Base-by-base conservation (phyloP, 2,113 vertebrate genomes). In the Blennius ocellaris region DNA sequence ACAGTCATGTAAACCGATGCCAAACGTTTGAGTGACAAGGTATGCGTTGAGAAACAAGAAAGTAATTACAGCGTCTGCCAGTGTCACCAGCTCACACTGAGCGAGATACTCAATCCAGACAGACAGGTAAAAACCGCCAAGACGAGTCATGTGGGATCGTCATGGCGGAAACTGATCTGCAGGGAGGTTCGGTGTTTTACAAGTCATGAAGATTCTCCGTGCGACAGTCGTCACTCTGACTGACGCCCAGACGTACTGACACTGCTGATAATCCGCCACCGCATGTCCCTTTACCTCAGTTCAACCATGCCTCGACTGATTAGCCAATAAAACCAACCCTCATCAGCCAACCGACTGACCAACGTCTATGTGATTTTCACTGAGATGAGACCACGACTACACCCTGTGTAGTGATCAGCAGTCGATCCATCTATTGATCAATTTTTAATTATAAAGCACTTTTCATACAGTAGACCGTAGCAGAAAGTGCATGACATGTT, bases 121-220 rank as follows among this genome's bases (percentile, higher is more conserved):
- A 57, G 30, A 36, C 39, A 71, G 7, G 9, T 53, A 10, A 60
- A 72, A 71, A 16, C 30, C 45, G 55, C 69, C 38, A 51, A 45
- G 69, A 49, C 16, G 3, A 12, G 45, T 85, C 76, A 83, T 36
- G 65, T 69, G 68, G 73, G 39, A 54, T 38, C 30, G 10, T 12
- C n/a, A 1, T 3, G 36, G 3, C 5, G 0, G 52, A 12, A 30
- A 63, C 41, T 51, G n/a, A 3, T 54, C 10, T 12, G 57, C 21
- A 57, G 14, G 53, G 48, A 11, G 6, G 50, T 61, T 39, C 1
- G 16, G 37, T 51, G 17, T 63, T 30, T 39, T 39, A 30, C 53
- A 59, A 5, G 11, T 3, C 21, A 38, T 39, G 60, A 72, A 36
- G 15, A 15, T 8, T 60, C 49, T 21, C 1, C 16, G 8, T 43